A percentile compares a stretch with the other conserved stretches of the same genome.
phyloP scores from a whole-genome alignment of 2,888 invertebrate species.

The Clanis bilineata region DNA sequence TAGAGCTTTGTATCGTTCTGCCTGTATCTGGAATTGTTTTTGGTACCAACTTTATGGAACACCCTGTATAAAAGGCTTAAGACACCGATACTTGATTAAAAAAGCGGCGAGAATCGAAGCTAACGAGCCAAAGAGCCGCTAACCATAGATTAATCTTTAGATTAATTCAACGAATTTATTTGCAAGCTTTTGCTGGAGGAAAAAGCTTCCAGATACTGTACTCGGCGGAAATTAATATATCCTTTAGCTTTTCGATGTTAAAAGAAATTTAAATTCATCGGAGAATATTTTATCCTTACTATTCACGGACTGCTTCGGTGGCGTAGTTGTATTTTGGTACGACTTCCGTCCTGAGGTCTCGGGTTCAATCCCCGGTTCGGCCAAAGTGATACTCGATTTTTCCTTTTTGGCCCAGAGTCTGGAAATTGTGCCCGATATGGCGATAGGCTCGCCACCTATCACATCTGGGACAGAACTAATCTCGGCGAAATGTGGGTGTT shows the following conservation, averaged over 20 bases:
- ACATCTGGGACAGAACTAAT: no score
- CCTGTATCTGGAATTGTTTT: no score
- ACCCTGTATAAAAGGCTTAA: constrained; percentile 8
- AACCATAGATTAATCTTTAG: constrained; percentile 37
- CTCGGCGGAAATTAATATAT: constrained; percentile 51
- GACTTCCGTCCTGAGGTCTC: no score
- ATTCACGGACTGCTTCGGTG: no score
- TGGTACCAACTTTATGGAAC: neutral
- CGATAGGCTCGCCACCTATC: no score
- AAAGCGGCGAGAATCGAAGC: neutral
- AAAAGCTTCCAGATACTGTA: constrained; percentile 38
- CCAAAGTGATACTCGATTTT: no score
- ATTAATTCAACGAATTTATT: constrained; percentile 39
- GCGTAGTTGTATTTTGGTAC: neutral
- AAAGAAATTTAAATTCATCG: constrained; percentile 5
- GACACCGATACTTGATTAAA: neutral
- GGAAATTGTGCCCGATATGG: no score
- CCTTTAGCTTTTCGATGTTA: constrained; percentile 25
- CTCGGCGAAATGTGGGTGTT: no score
- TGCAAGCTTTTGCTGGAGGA: constrained; percentile 35
- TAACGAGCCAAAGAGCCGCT: constrained; percentile 16
- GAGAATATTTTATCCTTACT: neutral
- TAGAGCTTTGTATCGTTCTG: no score
- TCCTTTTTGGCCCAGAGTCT: no score
- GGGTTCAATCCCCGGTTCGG: no score